Evolutionary conservation across 2,888 invertebrate genomes (phyloP).

Genomic region (Drosophila testacea): DNA sequence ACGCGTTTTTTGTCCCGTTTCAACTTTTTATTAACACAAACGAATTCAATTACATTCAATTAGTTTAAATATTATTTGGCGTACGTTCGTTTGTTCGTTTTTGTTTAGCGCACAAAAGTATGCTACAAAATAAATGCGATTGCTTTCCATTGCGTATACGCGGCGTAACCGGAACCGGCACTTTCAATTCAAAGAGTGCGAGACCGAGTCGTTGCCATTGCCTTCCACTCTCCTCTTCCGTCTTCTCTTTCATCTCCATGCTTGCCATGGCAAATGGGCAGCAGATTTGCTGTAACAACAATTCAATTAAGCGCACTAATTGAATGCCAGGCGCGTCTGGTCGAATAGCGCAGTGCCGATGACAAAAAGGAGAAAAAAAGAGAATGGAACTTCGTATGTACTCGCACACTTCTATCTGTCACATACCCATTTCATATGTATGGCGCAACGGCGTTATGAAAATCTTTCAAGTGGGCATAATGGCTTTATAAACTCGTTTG

Average conservation of each 20-base stretch:
- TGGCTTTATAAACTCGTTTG: slow-evolving; percentile 7
- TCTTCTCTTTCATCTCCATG: slow-evolving; percentile 5
- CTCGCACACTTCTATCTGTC: slow-evolving; percentile 5
- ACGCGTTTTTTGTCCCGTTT: background rate
- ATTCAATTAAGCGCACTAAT: slow-evolving; percentile 82
- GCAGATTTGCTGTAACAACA: slow-evolving; percentile 80
- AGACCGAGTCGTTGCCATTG: slow-evolving; percentile 19
- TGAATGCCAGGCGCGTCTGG: slow-evolving; percentile 67
- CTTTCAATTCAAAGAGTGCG: slow-evolving; percentile 54
- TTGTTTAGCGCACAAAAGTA: slow-evolving; percentile 56
- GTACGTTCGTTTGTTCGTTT: slow-evolving; percentile 17
- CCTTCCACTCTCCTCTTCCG: background rate
- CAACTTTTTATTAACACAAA: slow-evolving; percentile 45
- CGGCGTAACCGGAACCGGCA: slow-evolving; percentile 67
- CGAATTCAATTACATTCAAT: slow-evolving; percentile 75
- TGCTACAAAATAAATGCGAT: slow-evolving; percentile 43
- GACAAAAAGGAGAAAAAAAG: slow-evolving; percentile 14
- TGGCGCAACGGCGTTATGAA: background rate
- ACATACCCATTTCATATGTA: slow-evolving; percentile 14
- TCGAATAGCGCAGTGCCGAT: slow-evolving; percentile 49
- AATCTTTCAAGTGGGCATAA: slow-evolving; percentile 2
- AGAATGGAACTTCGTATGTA: slow-evolving; percentile 2
- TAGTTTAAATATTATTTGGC: slow-evolving; percentile 72
- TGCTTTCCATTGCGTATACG: slow-evolving; percentile 59
- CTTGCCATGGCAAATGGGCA: slow-evolving; percentile 42